Conservation (phyloP, 2,888 invertebrate species). For the Tetragonisca angustula region DNA sequence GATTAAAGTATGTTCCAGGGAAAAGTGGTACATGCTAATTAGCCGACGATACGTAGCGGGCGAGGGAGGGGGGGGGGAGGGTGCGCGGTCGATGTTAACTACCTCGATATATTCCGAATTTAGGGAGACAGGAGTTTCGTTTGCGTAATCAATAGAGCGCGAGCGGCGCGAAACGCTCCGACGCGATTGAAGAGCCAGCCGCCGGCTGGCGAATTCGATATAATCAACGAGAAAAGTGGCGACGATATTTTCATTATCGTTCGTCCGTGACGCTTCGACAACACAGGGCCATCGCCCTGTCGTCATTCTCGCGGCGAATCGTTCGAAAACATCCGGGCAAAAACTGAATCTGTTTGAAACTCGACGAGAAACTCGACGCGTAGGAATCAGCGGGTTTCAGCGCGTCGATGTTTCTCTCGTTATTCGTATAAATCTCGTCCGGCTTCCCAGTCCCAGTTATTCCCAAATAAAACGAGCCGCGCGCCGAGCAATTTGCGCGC, state of each 20-base stretch:
- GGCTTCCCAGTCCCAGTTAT: neutral
- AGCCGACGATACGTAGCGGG: conserved; percentile 31
- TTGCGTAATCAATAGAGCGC: conserved; percentile 38
- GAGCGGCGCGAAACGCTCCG: conserved; percentile 25
- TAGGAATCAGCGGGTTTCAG: conserved; percentile 4
- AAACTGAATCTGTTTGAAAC: conserved; percentile 3
- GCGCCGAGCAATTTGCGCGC: conserved; percentile 15
- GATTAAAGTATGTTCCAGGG: conserved; percentile 35
- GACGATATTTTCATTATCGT: conserved; percentile 36
- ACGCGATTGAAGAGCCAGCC: conserved; percentile 33
- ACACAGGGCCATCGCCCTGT: neutral
- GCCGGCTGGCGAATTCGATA: conserved; percentile 20
- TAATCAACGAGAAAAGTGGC: conserved; percentile 35
- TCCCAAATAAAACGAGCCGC: neutral
- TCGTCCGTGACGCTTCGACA: conserved; percentile 15
- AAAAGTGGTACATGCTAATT: conserved; percentile 51
- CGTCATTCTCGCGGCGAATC: neutral
- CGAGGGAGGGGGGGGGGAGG: too few relatives aligned
- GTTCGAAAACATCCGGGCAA: conserved; percentile 7
- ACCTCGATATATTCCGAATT: conserved; percentile 38
- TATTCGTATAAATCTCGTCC: neutral
- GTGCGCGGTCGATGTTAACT: conserved; percentile 33
- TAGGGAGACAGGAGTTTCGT: conserved; percentile 40
- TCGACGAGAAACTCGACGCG: neutral
- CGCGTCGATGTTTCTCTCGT: neutral